A percentile compares a stretch with the other conserved stretches of the same genome.
Conservation (phyloP, 2,113 vertebrate genomes). For the Corvus hawaiiensis region DNA sequence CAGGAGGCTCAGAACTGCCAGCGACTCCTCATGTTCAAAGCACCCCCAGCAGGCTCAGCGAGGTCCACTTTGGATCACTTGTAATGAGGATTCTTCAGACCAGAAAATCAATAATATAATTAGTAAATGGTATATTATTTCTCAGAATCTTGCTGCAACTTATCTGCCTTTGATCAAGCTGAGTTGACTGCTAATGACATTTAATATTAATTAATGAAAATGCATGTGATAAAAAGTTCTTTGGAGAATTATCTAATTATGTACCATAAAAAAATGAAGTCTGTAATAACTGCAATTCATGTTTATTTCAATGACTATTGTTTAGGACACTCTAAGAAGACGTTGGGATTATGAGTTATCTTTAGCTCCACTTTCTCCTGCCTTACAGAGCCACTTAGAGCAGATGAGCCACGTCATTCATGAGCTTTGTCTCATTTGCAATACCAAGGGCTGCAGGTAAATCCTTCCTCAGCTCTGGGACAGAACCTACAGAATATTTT, state of each 20-base stretch:
- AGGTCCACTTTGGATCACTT: conserved; percentile 14
- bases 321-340: neutral
- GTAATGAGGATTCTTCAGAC: conserved; percentile 75
- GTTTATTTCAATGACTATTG: neutral
- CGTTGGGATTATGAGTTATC: neutral
- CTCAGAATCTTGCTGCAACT: conserved; percentile 78
- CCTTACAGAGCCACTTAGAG: neutral
- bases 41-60: conserved; percentile 44
- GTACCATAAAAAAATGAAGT: neutral
- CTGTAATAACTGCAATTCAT: neutral
- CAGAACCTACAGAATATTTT: neutral
- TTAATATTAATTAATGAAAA: conserved; percentile 74
- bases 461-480: neutral
- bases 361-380: neutral
- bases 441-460: neutral
- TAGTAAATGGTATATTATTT: conserved; percentile 73
- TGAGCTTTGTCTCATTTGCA: neutral
- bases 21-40: conserved; percentile 65
- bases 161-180: conserved; percentile 74
- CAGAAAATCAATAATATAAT: conserved; percentile 77
- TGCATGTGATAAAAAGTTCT: conserved; percentile 31
- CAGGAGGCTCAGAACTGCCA: conserved; percentile 40
- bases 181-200: conserved; percentile 67
- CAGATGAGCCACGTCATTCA: neutral
- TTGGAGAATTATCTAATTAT: conserved; percentile 54